phyloP scores from a whole-genome alignment of 2,888 invertebrate species.

The Spodoptera picta region DNA sequence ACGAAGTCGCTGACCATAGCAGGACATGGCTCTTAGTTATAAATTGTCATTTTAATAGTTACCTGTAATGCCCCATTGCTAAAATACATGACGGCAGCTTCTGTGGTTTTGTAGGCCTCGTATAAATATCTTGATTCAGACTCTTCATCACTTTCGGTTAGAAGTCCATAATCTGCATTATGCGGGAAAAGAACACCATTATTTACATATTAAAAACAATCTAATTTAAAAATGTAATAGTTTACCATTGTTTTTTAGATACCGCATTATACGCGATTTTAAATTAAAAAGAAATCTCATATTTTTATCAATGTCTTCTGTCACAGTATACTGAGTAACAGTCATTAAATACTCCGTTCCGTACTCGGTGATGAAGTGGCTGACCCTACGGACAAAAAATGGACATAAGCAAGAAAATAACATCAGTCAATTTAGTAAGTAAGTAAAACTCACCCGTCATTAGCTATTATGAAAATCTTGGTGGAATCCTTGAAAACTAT shows the following conservation, averaged over 20 bases:
- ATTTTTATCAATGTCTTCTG: too few relatives aligned
- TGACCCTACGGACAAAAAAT: slow-evolving; percentile 90
- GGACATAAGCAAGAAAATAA: not conserved
- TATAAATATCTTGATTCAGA: slow-evolving; percentile 98
- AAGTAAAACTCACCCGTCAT: slow-evolving; percentile 92
- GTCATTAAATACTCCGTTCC: slow-evolving; percentile 81
- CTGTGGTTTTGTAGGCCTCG: slow-evolving; percentile 98
- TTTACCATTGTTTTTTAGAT: slow-evolving; percentile 94
- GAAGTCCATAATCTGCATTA: too few relatives aligned
- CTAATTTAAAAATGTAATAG: too few relatives aligned
- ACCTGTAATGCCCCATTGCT: slow-evolving; percentile 99
- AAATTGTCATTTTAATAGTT: slow-evolving; percentile 39
- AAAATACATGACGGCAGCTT: slow-evolving; percentile 98
- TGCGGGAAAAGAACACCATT: slow-evolving; percentile 3
- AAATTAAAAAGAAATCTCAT: too few relatives aligned
- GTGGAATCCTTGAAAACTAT: slow-evolving; percentile 99
- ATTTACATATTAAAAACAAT: not conserved
- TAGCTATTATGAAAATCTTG: slow-evolving; percentile 96
- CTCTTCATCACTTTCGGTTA: slow-evolving; percentile 95
- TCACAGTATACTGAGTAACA: too few relatives aligned
- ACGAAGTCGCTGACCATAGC: too few relatives aligned
- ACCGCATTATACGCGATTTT: too few relatives aligned
- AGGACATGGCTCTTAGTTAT: too few relatives aligned
- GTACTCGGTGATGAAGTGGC: slow-evolving; percentile 97
- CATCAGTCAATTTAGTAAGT: not conserved